Base-by-base conservation (phyloP, 2,888 invertebrate genomes). In the Drosophila tripunctata region DNA sequence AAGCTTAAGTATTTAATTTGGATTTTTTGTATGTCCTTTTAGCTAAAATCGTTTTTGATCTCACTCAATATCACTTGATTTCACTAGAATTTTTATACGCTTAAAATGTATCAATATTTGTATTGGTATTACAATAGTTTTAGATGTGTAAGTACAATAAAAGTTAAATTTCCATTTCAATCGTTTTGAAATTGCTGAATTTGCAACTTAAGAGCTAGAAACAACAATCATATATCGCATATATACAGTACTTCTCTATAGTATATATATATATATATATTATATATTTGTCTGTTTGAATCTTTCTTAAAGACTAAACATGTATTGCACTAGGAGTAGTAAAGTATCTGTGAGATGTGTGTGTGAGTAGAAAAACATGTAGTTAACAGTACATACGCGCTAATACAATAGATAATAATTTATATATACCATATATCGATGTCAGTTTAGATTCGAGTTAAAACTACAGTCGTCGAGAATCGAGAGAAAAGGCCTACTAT, bases 11-110 rank as follows among this genome's bases (percentile, higher is more conserved):
- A 40, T 40, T 58, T 52, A 44, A 27, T 67, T 64, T 41, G n/a
- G n/a, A 10, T 55, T 36, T 33, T 44, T 17, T 35, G 8, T 45
- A 44, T 57, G 15, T 57, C 58, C 31, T 65, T 56, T 83, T 76
- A 80, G 87, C 85, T 90, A 89, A 89, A 90, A 89, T 89, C 90
- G 89, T 86, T 79, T 88, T 89, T 87, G 90, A 90, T 90, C 90
- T 90, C 90, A 90, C 90, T 90, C 90, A 81, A 89, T 90, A 91
- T 90, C 90, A 90, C 90, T 90, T 89, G 89, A 81, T 81, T 88
- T 81, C 76, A 78, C 78, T 88, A 82, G 77, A 76, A 79, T 88
- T 89, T 70, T 70, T 78, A 41, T 69, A 67, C 65, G 62, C 63
- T 58, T 71, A 55, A 44, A 44, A 67, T 57, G 58, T 47, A 71